Conservation (phyloP, 35 echinoderm and acorn worm species). For the Acanthaster planci region DNA sequence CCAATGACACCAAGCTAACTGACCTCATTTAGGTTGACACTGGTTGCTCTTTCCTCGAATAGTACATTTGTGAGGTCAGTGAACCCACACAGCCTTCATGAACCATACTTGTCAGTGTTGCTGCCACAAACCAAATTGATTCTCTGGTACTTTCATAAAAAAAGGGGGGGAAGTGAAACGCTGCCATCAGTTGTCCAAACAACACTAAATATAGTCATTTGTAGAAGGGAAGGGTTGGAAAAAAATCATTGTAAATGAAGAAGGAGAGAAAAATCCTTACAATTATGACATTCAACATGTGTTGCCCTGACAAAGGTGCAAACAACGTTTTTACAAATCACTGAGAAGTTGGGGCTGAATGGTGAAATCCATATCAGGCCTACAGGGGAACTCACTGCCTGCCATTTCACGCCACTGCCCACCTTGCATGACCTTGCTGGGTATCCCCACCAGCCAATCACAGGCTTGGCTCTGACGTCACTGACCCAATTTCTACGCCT, state of each 20-base stretch:
- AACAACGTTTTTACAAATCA: neutral
- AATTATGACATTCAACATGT: slow-evolving; percentile 23
- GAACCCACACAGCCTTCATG: neutral
- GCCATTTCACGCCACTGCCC: slow-evolving; percentile 26
- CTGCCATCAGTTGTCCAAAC: neutral
- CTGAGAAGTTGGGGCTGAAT: slow-evolving; percentile 15
- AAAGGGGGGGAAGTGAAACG: neutral
- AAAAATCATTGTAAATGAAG: neutral
- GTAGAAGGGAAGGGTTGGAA: neutral
- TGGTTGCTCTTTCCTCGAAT: neutral
- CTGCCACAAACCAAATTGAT: neutral
- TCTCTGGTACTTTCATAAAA: neutral
- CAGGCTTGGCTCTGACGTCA: slow-evolving; percentile 5
- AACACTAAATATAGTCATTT: neutral
- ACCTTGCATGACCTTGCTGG: slow-evolving; percentile 5
- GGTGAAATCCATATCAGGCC: slow-evolving; percentile 20
- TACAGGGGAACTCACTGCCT: neutral
- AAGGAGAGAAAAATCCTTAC: neutral
- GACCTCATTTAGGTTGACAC: slow-evolving; percentile 19
- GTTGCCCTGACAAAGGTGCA: neutral
- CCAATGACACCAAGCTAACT: neutral
- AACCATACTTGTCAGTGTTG: neutral
- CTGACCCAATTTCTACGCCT: neutral
- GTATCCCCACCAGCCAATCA: neutral
- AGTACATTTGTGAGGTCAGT: slow-evolving; percentile 6